Percentiles rank a stretch among this genome's conserved stretches.
These are phyloP conservation scores for Drosophila repleta DNA, from an alignment of 1,140 invertebrate species.

Conservation along the genomic window DNA sequence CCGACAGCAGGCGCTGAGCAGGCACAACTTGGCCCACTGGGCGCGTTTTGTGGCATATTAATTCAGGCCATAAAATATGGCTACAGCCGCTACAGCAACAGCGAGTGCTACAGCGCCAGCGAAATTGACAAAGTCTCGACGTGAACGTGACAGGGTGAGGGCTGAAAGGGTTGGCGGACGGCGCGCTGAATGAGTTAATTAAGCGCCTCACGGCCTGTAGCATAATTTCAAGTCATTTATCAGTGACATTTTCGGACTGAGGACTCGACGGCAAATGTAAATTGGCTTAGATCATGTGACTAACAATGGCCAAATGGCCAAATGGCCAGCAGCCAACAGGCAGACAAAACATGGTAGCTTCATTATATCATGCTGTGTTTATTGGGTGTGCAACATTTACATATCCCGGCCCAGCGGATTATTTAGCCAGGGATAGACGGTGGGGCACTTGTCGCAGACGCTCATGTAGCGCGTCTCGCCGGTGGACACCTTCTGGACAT, in stretches of 20 bases:
- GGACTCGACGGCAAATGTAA: slow-evolving; percentile 37
- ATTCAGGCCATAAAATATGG: slow-evolving; percentile 74
- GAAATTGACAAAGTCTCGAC: slow-evolving; percentile 41
- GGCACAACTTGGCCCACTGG: slow-evolving; percentile 14
- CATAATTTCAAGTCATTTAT: slow-evolving; percentile 75
- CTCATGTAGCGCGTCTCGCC: slow-evolving; percentile 83
- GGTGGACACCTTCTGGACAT: slow-evolving; percentile 70
- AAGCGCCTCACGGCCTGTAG: slow-evolving; percentile 64
- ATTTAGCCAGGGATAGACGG: slow-evolving; percentile 84
- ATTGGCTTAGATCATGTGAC: slow-evolving; percentile 45
- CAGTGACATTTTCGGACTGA: slow-evolving; percentile 45
- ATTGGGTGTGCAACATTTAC: slow-evolving; percentile 41
- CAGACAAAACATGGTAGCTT: slow-evolving; percentile 40
- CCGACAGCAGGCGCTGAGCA: slow-evolving; percentile 12
- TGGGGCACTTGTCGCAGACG: slow-evolving; percentile 83
- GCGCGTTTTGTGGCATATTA: slow-evolving; percentile 50
- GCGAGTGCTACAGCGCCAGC: not conserved
- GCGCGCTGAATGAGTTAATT: slow-evolving; percentile 73
- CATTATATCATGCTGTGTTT: slow-evolving; percentile 31
- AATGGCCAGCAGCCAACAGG: slow-evolving; percentile 2
- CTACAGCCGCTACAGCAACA: slow-evolving; percentile 43
- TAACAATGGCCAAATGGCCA: slow-evolving; percentile 9
- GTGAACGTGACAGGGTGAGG: slow-evolving; percentile 1
- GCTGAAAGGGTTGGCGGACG: slow-evolving; percentile 1
- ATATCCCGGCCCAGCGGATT: slow-evolving; percentile 80